Base-by-base conservation (phyloP, 2,113 vertebrate genomes). In the Pogona vitticeps region DNA sequence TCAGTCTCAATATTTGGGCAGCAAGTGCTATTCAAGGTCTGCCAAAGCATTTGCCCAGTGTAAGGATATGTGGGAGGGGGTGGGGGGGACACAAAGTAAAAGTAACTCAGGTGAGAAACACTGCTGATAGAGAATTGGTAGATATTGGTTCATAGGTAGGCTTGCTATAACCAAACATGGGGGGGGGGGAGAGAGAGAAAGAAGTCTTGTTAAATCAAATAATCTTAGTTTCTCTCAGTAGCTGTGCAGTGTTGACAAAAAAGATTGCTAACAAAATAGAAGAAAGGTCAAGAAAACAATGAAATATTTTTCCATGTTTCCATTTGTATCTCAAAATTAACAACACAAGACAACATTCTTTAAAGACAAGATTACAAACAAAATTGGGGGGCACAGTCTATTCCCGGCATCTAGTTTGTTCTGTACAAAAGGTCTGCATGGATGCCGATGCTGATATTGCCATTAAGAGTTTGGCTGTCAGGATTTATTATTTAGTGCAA, bases 1-100 rank as follows among this genome's bases (percentile, higher is more conserved):
- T 85, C 63, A 21, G 33, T 79, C 38, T 56, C n/a, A 79, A n/a
- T 38, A 58, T 58, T 79, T 78, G 58, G 76, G 65, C 76, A 85
- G 21, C 9, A 40, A 56, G n/a, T 31, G 33, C 6, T 70, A 8
- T 14, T 42, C 31, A 75, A 65, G 59, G 20, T 52, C 40, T 84
- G 59, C 63, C 76, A 28, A 65, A 8, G 33, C 17, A 78, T 15
- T 42, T 82, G 20, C n/a, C 40, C 67, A 82, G 46, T 28, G 1
- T 58, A 77, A 21, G 71, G 82, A 84, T 9, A 31, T 52, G 26
- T 3, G 31, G 46, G 5, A 5, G 10, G 46, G 46, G 46, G n/a
- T n/a, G n/a, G 10, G 46, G 20, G 58, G 21, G 33, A 79, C 59
- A 31, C n/a, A 71, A 71, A 79, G 33, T 31, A 17, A 52, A 52